Conservation (phyloP, 2,113 vertebrate genomes). For the Petrocephalus zakoni region DNA sequence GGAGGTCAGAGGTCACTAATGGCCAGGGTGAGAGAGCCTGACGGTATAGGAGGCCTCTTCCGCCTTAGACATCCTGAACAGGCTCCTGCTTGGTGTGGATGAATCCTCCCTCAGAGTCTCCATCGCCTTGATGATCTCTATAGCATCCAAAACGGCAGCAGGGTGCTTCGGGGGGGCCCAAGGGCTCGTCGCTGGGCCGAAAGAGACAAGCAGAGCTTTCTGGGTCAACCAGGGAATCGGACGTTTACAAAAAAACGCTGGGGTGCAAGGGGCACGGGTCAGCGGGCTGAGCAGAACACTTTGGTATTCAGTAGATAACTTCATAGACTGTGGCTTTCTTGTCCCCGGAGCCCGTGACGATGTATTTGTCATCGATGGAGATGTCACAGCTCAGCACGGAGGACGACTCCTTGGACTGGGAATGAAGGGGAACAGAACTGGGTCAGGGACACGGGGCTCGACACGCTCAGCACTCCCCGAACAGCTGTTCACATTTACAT, state of each 20-base stretch:
- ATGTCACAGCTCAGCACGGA: slow-evolving; percentile 96
- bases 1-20: slow-evolving; percentile 48
- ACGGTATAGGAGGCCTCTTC: slow-evolving; percentile 49
- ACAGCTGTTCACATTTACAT: slow-evolving; percentile 1
- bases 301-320: slow-evolving; percentile 81
- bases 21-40: slow-evolving; percentile 54
- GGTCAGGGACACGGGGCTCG: not conserved
- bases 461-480: not conserved
- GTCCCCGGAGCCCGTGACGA: slow-evolving; percentile 95
- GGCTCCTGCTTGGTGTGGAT: not conserved
- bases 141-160: not conserved
- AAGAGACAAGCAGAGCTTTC: not conserved
- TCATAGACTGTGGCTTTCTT: slow-evolving; percentile 98
- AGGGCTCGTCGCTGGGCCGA: not conserved
- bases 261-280: not conserved
- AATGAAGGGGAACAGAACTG: not conserved
- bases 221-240: not conserved
- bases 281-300: not conserved
- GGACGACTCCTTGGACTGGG: slow-evolving; percentile 92
- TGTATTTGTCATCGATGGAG: slow-evolving; percentile 92
- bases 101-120: not conserved
- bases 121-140: not conserved
- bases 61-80: slow-evolving; percentile 21
- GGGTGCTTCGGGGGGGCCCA: not conserved
- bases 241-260: not conserved